A percentile compares a stretch with the other conserved stretches of the same genome.
These are phyloP conservation scores for Gymnobelideus leadbeateri DNA, from an alignment of 2,113 vertebrate species.

Conservation along the genomic window DNA sequence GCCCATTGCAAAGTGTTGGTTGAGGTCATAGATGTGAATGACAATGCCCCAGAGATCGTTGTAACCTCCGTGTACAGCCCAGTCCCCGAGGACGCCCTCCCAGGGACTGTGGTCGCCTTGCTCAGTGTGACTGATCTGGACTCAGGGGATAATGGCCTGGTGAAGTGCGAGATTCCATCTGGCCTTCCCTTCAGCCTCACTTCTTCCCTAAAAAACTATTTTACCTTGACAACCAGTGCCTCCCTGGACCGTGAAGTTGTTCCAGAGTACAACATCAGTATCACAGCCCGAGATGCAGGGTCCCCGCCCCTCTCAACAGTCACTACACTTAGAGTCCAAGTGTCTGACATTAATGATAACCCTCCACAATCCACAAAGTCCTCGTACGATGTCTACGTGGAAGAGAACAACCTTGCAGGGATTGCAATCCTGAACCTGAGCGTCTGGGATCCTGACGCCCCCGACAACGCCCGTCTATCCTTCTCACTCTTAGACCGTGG, in stretches of 20 bases:
- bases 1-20: slow-evolving; percentile 87
- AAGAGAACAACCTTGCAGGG: slow-evolving; percentile 89
- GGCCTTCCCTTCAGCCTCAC: slow-evolving; percentile 85
- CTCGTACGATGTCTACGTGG: slow-evolving; percentile 89
- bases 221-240: slow-evolving; percentile 85
- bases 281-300: slow-evolving; percentile 84
- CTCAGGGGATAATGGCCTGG: slow-evolving; percentile 85
- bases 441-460: slow-evolving; percentile 85
- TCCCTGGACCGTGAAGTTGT: slow-evolving; percentile 84
- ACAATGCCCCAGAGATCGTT: slow-evolving; percentile 86
- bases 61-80: slow-evolving; percentile 86
- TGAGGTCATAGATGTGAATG: slow-evolving; percentile 87
- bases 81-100: slow-evolving; percentile 85
- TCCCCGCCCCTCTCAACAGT: slow-evolving; percentile 81
- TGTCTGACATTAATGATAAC: slow-evolving; percentile 88
- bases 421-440: slow-evolving; percentile 87
- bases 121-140: slow-evolving; percentile 86
- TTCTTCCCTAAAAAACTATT: slow-evolving; percentile 87
- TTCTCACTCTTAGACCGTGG: slow-evolving; percentile 86
- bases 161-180: slow-evolving; percentile 83
- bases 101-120: slow-evolving; percentile 85
- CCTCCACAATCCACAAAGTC: slow-evolving; percentile 84
- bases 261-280: slow-evolving; percentile 85
- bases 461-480: slow-evolving; percentile 85
- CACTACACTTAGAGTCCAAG: slow-evolving; percentile 82